These are phyloP conservation scores for Arctia plantaginis DNA, from an alignment of 2,888 invertebrate species.

Conservation along the genomic window DNA sequence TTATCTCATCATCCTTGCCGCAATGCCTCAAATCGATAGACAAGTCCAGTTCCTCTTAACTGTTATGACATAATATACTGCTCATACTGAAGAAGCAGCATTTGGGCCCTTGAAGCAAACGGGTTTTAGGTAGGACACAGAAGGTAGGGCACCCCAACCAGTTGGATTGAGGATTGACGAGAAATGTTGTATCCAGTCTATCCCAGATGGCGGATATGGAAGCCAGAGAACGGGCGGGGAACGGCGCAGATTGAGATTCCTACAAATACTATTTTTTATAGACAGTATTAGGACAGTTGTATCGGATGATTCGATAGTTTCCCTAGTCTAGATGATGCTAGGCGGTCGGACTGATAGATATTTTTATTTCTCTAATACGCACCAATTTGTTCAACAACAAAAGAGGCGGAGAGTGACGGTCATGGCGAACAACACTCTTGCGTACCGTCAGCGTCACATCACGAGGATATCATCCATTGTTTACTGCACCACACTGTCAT, in stretches of 20 bases:
- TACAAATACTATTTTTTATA: background rate
- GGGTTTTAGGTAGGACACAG: no score
- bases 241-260: background rate
- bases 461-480: conserved; percentile 73
- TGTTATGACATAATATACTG: no score
- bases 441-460: conserved; percentile 56
- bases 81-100: no score
- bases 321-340: background rate
- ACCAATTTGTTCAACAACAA: conserved; percentile 59
- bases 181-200: background rate
- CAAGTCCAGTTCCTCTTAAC: no score
- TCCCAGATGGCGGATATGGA: background rate
- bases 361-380: conserved; percentile 31
- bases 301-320: background rate
- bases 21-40: no score
- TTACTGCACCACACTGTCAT: conserved; percentile 69
- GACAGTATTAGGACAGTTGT: conserved; percentile 1
- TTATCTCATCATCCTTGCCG: no score
- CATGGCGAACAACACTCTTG: conserved; percentile 35
- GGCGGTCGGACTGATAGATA: conserved; percentile 10
- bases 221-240: no score
- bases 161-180: no score
- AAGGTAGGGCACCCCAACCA: no score
- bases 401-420: conserved; percentile 46
- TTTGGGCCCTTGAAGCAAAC: no score